Percentiles rank a stretch among this genome's conserved stretches.
phyloP scores from a whole-genome alignment of 2,888 invertebrate genomes.

The Hyppa rectilinea region DNA sequence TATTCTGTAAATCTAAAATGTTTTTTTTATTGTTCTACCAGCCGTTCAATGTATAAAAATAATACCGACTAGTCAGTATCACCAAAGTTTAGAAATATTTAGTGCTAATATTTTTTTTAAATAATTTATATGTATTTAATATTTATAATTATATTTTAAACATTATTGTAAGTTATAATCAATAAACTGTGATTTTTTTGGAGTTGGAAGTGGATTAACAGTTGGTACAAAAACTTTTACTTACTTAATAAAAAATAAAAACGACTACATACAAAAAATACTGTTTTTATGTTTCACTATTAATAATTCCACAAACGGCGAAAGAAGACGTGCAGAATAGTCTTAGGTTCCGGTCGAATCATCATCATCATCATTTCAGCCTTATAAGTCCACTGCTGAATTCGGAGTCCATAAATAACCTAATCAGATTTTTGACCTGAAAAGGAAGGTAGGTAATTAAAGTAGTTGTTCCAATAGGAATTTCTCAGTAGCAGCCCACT shows the following conservation, averaged over 20 bases:
- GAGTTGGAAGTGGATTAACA: conserved; percentile 21
- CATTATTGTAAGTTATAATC: conserved; percentile 34
- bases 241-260: conserved; percentile 1
- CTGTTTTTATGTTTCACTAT: not conserved
- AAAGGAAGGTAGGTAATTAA: no score
- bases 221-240: conserved; percentile 33
- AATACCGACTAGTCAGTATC: conserved; percentile 6
- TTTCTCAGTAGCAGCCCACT: no score
- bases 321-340: no score
- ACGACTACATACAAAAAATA: conserved; percentile 7
- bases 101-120: conserved; percentile 22
- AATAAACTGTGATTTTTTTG: conserved; percentile 50
- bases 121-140: conserved; percentile 13
- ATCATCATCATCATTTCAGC: no score
- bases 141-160: conserved; percentile 21
- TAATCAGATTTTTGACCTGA: no score
- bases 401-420: no score
- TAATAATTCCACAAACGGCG: no score
- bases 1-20: not conserved
- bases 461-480: no score
- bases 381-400: no score
- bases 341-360: no score
- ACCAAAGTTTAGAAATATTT: conserved; percentile 25
- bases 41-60: not conserved
- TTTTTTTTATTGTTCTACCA: not conserved